A percentile compares a stretch with the other conserved stretches of the same genome.
phyloP scores from a whole-genome alignment of 2,888 invertebrate genomes.

The Sarcophaga rosellei region DNA sequence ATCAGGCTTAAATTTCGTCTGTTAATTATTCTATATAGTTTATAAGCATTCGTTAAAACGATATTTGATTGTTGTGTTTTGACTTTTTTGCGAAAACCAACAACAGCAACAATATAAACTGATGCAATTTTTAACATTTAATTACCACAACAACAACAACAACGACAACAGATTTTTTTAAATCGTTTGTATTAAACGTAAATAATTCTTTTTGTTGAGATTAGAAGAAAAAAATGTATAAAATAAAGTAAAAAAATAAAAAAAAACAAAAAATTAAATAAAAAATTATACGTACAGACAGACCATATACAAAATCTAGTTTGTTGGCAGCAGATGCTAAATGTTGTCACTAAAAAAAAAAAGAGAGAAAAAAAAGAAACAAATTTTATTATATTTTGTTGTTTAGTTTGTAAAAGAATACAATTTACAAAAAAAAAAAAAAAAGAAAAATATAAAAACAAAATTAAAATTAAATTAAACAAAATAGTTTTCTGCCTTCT shows the following conservation, averaged over 20 bases:
- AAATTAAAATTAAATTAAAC: neutral
- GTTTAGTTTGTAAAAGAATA: conserved; percentile 41
- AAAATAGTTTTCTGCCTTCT: conserved; percentile 52
- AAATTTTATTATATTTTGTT: conserved; percentile 15
- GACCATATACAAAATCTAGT: conserved; percentile 36
- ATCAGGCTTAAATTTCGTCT: too few relatives aligned
- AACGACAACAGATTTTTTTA: conserved; percentile 15
- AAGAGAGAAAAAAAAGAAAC: neutral
- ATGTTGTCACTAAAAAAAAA: conserved; percentile 52
- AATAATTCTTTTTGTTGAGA: neutral
- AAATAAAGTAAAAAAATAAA: neutral
- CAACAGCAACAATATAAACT: conserved; percentile 29
- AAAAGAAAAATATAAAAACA: neutral
- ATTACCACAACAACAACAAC: conserved; percentile 38
- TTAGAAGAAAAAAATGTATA: too few relatives aligned
- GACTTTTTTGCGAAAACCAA: neutral
- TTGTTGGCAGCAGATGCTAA: conserved; percentile 64
- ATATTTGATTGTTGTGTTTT: neutral
- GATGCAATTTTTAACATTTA: conserved; percentile 60
- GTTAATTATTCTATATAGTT: too few relatives aligned
- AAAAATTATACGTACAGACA: conserved; percentile 16
- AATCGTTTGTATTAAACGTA: conserved; percentile 18
- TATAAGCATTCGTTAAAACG: neutral
- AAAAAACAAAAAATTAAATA: conserved; percentile 6
- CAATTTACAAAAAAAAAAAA: conserved; percentile 31